These are phyloP conservation scores for Falcaria lacertinaria DNA, from an alignment of 2,888 invertebrate genomes.

Conservation along the genomic window DNA sequence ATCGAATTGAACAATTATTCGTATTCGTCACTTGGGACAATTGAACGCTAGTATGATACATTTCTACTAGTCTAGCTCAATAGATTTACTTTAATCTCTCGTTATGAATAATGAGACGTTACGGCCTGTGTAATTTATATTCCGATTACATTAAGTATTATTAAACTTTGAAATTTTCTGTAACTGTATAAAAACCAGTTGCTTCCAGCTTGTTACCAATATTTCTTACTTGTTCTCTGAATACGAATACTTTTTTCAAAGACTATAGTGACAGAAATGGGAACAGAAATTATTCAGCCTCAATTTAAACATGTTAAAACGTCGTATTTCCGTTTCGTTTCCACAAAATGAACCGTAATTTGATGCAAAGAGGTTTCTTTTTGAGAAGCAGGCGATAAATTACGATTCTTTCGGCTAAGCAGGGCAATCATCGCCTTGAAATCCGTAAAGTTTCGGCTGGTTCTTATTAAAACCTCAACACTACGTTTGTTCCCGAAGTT, in stretches of 20 bases:
- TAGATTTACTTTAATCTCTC: too few species aligned
- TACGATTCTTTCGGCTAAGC: slow-evolving; percentile 24
- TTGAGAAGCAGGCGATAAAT: slow-evolving; percentile 12
- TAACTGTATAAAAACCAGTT: background rate
- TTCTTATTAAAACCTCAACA: slow-evolving; percentile 38
- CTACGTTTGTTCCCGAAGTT: slow-evolving; percentile 28
- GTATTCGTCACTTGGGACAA: too few species aligned
- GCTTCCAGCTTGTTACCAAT: background rate
- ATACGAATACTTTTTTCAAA: slow-evolving; percentile 18
- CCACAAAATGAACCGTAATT: slow-evolving; percentile 14
- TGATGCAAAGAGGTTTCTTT: slow-evolving; percentile 13
- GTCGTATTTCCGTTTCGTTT: slow-evolving; percentile 7
- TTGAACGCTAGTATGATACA: too few species aligned
- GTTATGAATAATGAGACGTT: too few species aligned
- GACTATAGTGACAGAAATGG: slow-evolving; percentile 14
- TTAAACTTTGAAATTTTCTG: too few species aligned
- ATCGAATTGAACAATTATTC: too few species aligned
- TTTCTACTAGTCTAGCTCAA: too few species aligned
- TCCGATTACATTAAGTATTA: too few species aligned
- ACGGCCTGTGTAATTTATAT: too few species aligned
- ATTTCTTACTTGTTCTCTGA: slow-evolving; percentile 9
- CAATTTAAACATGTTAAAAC: slow-evolving; percentile 7
- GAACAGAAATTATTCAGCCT: slow-evolving; percentile 18
- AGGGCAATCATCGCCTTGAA: slow-evolving; percentile 31
- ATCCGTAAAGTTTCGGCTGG: slow-evolving; percentile 29